These are phyloP conservation scores for Coleophora flavipennella DNA, from an alignment of 2,888 invertebrate genomes.

Conservation along the genomic window DNA sequence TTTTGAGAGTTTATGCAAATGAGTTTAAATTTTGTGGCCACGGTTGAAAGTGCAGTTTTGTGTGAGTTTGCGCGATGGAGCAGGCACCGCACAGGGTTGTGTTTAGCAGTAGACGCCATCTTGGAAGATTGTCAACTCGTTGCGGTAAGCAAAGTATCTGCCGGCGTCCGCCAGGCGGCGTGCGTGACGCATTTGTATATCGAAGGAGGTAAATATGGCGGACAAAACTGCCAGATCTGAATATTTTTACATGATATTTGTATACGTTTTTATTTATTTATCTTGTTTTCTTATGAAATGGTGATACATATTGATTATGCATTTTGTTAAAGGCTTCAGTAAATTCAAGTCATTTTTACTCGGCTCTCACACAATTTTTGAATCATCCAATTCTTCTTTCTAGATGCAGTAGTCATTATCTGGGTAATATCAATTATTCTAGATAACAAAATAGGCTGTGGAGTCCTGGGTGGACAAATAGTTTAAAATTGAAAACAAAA, in stretches of 20 bases:
- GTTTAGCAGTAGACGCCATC: conserved; percentile 42
- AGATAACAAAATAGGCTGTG: too few species aligned
- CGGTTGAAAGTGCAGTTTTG: conserved; percentile 36
- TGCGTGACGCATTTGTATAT: conserved; percentile 45
- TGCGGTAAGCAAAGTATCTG: conserved; percentile 24
- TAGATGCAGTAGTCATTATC: too few species aligned
- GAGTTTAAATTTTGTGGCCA: conserved; percentile 27
- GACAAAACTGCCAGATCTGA: conserved; percentile 44
- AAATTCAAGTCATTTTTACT: too few species aligned
- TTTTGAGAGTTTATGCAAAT: conserved; percentile 33
- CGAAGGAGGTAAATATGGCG: conserved; percentile 41
- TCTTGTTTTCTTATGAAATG: background rate
- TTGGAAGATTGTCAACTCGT: conserved; percentile 43
- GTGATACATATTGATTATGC: background rate
- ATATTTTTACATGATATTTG: conserved; percentile 59
- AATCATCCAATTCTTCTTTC: too few species aligned
- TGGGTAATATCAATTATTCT: too few species aligned
- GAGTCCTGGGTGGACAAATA: too few species aligned
- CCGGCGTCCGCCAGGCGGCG: conserved; percentile 58
- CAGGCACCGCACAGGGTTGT: conserved; percentile 17
- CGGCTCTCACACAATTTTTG: too few species aligned
- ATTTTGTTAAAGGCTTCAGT: too few species aligned
- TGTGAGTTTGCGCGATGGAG: conserved; percentile 28
- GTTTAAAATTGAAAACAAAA: too few species aligned
- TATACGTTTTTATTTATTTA: conserved; percentile 13